phyloP scores from a whole-genome alignment of 1,140 invertebrate genomes.

The Anadara kagoshimensis region DNA sequence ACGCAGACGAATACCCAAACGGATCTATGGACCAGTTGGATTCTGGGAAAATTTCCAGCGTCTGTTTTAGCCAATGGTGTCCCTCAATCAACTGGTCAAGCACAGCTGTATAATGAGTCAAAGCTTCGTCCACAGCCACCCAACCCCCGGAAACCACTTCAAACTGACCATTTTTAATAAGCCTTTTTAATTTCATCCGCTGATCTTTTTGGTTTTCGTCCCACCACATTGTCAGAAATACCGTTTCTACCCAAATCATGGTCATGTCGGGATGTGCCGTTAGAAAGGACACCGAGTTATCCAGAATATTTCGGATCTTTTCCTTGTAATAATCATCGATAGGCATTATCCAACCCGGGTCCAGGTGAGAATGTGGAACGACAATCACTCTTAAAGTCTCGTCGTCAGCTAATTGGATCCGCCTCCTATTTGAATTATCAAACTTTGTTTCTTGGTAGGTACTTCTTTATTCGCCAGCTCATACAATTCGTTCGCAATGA shows the following conservation, averaged over 20 bases:
- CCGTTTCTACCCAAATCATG: slow-evolving; percentile 98
- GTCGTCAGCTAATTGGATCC: no score
- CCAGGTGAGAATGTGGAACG: slow-evolving; percentile 97
- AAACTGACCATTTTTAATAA: slow-evolving; percentile 88
- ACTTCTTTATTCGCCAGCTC: no score
- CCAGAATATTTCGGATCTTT: slow-evolving; percentile 92
- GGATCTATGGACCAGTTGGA: slow-evolving; percentile 96
- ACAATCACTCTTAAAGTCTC: slow-evolving; percentile 92
- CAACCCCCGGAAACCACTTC: slow-evolving; percentile 97
- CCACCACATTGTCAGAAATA: slow-evolving; percentile 96
- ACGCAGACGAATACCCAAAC: slow-evolving; percentile 88
- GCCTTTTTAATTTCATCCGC: slow-evolving; percentile 77
- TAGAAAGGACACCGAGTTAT: slow-evolving; percentile 92
- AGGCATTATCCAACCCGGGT: slow-evolving; percentile 98
- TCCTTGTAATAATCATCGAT: slow-evolving; percentile 94
- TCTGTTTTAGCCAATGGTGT: slow-evolving; percentile 92
- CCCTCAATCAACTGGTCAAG: slow-evolving; percentile 96
- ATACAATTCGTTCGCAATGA: no score
- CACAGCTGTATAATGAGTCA: slow-evolving; percentile 93
- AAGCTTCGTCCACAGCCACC: slow-evolving; percentile 99
- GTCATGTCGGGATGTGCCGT: slow-evolving; percentile 85
- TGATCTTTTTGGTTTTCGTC: slow-evolving; percentile 82
- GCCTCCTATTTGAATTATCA: no score
- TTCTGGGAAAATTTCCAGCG: slow-evolving; percentile 80
- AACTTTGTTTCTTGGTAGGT: no score